Percentiles rank a stretch among this genome's conserved stretches.
Conservation (phyloP, 2,888 invertebrate genomes). For the Drosophila subquinaria region DNA sequence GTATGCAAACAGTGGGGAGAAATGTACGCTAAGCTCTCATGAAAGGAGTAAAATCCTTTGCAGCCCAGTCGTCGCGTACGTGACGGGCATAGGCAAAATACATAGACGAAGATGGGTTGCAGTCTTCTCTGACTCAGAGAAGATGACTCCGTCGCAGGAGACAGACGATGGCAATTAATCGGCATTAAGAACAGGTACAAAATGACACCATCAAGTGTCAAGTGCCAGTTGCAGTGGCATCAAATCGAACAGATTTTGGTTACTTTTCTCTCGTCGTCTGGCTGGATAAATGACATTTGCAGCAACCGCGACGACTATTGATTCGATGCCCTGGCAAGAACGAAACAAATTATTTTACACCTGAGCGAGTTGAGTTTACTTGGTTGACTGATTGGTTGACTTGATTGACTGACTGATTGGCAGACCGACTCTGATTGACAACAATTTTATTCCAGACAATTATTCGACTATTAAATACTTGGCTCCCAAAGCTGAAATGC, state of each 20-base stretch:
- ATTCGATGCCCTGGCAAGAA: constrained; percentile 63
- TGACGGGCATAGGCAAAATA: constrained; percentile 55
- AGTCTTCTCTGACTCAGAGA: background rate
- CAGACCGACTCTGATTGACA: constrained; percentile 49
- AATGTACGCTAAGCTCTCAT: constrained; percentile 44
- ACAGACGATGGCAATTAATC: constrained; percentile 59
- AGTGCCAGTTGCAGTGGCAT: constrained; percentile 26
- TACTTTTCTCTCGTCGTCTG: constrained; percentile 18
- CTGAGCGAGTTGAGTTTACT: constrained; percentile 60
- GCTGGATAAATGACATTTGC: constrained; percentile 43
- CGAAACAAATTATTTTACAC: constrained; percentile 78
- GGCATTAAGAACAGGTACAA: constrained; percentile 35
- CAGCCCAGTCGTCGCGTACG: constrained; percentile 46
- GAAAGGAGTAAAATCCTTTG: constrained; percentile 64
- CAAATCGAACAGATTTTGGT: constrained; percentile 46
- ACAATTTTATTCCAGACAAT: constrained; percentile 1
- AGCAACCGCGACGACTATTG: constrained; percentile 48
- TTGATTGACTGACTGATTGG: constrained; percentile 16
- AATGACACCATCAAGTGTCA: constrained; percentile 36
- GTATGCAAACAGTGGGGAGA: constrained; percentile 44
- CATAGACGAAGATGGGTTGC: background rate
- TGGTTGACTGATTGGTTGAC: constrained; percentile 35
- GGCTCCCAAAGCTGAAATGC: background rate
- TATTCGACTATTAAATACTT: constrained; percentile 12
- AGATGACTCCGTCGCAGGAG: constrained; percentile 4